Evolutionary conservation across 2,113 vertebrate genomes (phyloP).

Genomic region (Sturnus vulgaris): DNA sequence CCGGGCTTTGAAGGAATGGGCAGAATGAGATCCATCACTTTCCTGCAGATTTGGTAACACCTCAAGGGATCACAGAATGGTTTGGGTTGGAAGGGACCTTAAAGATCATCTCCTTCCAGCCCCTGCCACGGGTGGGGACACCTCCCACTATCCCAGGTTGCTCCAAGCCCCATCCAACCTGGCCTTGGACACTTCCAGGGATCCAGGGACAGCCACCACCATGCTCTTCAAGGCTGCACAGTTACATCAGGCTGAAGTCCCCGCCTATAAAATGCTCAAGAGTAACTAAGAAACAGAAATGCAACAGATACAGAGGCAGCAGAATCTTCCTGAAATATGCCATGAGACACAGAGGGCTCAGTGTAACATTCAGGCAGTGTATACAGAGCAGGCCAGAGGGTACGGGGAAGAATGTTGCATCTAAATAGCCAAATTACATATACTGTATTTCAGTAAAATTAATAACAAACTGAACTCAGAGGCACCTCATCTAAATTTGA

Average conservation of each 20-base stretch:
- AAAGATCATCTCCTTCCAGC: neutral
- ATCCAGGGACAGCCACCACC: neutral
- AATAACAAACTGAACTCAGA: conserved; percentile 1
- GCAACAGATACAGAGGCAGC: rapidly evolving
- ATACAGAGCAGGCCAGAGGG: neutral
- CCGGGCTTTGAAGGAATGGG: neutral
- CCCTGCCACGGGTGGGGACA: neutral
- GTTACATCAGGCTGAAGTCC: neutral
- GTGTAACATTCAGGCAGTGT: neutral
- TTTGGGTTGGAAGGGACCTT: neutral
- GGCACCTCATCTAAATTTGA: conserved; percentile 37
- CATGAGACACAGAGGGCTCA: neutral
- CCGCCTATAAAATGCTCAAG: neutral
- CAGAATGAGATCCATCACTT: neutral
- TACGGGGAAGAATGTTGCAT: neutral
- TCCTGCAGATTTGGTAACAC: neutral
- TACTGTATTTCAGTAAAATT: conserved; percentile 27
- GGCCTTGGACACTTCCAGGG: neutral
- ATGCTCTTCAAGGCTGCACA: neutral
- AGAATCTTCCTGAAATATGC: neutral
- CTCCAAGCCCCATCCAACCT: neutral
- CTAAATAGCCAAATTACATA: conserved; percentile 32
- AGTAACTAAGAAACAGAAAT: neutral
- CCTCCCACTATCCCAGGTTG: neutral
- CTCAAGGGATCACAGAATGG: neutral